Evolutionary conservation across 2,888 invertebrate genomes (phyloP).

Genomic region (Pandemis heparana): DNA sequence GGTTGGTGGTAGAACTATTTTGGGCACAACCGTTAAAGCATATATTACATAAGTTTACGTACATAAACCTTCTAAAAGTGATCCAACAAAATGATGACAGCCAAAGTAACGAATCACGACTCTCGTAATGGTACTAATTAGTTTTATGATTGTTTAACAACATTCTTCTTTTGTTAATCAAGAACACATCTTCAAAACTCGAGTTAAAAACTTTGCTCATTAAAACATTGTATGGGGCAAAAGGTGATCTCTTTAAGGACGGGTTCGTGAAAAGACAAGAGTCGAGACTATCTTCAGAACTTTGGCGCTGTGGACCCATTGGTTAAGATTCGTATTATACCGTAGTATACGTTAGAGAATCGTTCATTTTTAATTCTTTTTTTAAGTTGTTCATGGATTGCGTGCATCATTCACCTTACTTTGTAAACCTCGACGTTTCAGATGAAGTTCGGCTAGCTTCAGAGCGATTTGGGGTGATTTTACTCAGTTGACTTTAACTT

Average conservation of each 20-base stretch:
- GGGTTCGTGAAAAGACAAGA: slow-evolving; percentile 19
- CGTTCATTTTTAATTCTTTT: no score
- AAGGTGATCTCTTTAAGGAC: slow-evolving; percentile 27
- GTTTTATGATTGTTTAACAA: slow-evolving; percentile 4
- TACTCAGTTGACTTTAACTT: no score
- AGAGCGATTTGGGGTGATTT: no score
- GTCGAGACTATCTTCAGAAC: slow-evolving; percentile 10
- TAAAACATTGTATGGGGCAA: slow-evolving; percentile 28
- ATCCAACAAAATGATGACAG: not conserved
- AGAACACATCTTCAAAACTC: slow-evolving; percentile 16
- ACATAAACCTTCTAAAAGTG: not conserved
- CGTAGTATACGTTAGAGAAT: not conserved
- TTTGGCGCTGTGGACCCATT: not conserved
- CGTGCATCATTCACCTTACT: no score
- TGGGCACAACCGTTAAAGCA: not conserved
- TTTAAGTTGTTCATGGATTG: no score
- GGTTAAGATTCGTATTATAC: not conserved
- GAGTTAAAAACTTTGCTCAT: slow-evolving; percentile 36
- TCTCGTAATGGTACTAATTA: slow-evolving; percentile 1
- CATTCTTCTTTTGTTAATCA: slow-evolving; percentile 21
- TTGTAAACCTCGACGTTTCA: no score
- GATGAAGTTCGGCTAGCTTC: no score
- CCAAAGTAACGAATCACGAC: not conserved
- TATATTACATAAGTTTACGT: not conserved
- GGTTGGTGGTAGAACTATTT: not conserved